Percentiles rank a stretch among this genome's conserved stretches.
Evolutionary conservation across 2,113 vertebrate species (phyloP).

Genomic region (Varanus komodoensis): DNA sequence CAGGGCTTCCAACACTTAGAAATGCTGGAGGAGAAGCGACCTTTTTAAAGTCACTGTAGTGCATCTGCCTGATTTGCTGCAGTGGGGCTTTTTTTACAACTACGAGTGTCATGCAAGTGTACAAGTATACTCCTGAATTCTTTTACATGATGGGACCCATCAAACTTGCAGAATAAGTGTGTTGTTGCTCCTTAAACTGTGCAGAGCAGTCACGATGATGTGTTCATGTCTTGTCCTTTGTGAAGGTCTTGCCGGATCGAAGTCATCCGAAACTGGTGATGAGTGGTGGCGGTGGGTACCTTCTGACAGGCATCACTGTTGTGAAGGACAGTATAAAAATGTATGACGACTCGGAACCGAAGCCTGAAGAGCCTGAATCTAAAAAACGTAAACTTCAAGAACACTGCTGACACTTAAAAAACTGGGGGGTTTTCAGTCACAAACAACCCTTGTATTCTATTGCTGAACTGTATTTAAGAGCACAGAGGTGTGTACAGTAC

Average conservation of each 20-base stretch:
- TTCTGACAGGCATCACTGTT: slow-evolving; percentile 92
- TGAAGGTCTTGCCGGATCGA: slow-evolving; percentile 92
- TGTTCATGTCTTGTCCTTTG: slow-evolving; percentile 34
- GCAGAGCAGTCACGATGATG: fast-evolving
- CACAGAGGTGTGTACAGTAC: slow-evolving; percentile 36
- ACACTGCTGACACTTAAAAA: slow-evolving; percentile 64
- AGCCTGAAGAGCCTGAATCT: slow-evolving; percentile 82
- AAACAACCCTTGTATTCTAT: slow-evolving; percentile 31
- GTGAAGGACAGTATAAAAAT: slow-evolving; percentile 70
- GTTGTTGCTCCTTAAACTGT: background rate
- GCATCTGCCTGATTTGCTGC: background rate
- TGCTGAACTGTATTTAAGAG: slow-evolving; percentile 41
- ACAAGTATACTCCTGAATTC: background rate
- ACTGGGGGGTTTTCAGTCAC: slow-evolving; percentile 14
- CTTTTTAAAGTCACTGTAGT: no score
- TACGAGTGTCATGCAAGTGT: background rate
- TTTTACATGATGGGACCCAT: fast-evolving
- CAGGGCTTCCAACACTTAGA: no score
- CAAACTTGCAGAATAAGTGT: background rate
- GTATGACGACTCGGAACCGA: slow-evolving; percentile 56
- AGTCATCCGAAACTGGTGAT: slow-evolving; percentile 94
- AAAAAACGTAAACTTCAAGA: slow-evolving; percentile 88
- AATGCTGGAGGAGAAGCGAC: no score
- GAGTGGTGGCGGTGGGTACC: slow-evolving; percentile 93
- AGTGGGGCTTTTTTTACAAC: background rate